Evolutionary conservation across 2,113 vertebrate genomes (phyloP), one percentile per base, ranked within the genome.

Genomic region (Pongo abelii): DNA sequence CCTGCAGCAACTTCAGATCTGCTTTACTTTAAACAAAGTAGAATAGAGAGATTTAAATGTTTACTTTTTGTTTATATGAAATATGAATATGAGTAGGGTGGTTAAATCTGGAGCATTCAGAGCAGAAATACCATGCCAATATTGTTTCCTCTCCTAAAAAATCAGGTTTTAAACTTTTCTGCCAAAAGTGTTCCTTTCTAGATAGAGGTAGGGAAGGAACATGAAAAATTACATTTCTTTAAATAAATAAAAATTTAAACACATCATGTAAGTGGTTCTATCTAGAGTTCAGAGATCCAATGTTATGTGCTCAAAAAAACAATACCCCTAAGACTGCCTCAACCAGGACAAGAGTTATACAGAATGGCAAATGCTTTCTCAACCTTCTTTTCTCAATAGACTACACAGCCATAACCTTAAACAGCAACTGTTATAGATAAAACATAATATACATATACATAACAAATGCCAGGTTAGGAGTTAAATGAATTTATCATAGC

Each of bases 1-100:
- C 69, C 74, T 84, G 30, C 23, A 96, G 91, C 77, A 95, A 91
- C 46, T 94, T 94, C 46, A 91, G 78, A 96, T 91, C 35, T 55
- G 69, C 77, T 92, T 95, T 96, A 93, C 78, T 93, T 96, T 96
- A 97, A 97, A 87, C 91, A 95, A 90, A 93, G 72, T 9, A 94
- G 92, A 96, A 93, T 61, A 25, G n/a, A 75, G 43, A 93, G 20
- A 92, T 81, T 88, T 94, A 96, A 92, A 97, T 81, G 94, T 93
- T 93, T 84, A 96, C 86, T 88, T 93, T 92, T 64, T 97, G 93
- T 93, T 95, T 96, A 89, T 50, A 86, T 92, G 46, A 96, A 80
- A 92, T 72, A 79, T 67, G 93, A 80, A 75, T 69, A 91, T 57
- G 74, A 97, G 74, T 27, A 1, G 30, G 92, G n/a, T 88, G 17